Evolutionary conservation across 2,113 vertebrate genomes (phyloP), one percentile per base, ranked within the genome.

Genomic region (Trinectes maculatus): DNA sequence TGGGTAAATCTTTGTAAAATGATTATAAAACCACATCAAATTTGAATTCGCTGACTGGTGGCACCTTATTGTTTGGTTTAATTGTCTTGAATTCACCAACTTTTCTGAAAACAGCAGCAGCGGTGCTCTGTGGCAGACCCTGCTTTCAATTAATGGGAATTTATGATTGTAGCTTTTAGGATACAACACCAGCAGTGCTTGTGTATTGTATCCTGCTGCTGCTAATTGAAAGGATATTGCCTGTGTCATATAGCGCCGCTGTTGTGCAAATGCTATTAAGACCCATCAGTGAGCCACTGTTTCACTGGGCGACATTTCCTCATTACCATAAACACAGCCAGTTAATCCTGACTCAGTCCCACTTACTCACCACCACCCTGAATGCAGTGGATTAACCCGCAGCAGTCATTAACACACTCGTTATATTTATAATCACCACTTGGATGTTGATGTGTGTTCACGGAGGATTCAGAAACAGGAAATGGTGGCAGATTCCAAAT

Each of bases 401-500:
- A 22, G n/a, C n/a, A n/a, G n/a, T n/a, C n/a, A n/a, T n/a, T n/a
- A n/a, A n/a, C n/a, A n/a, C n/a, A n/a, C n/a, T n/a, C n/a, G n/a
- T n/a, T n/a, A n/a, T n/a, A n/a, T n/a, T n/a, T n/a, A 8, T 72
- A 67, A 61, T 67, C 51, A 39, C 36, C 13, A 5, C 29, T 15
- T 21, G 16, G 8, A 24, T 56, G 19, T 31, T 46, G 44, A 31
- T 34, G 4, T 36, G 3, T 11, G 13, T 4, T 22, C 40, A 15
- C 46, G 61, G 25, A 51, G 28, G 48, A 31, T 11, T 11, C 29
- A 37, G 18, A 37, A 29, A 25, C 7, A 24, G 21, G 8, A 26
- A 54, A 4, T 57, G 40, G 57, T 12, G 4, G 18, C 21, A 52
- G 55, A 15, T 34, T 58, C 15, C 3, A 1, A 42, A 22, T 44